Evolutionary conservation across 2,113 vertebrate genomes (phyloP), one percentile per base, ranked within the genome.

Genomic region (Planiliza haematocheilus): DNA sequence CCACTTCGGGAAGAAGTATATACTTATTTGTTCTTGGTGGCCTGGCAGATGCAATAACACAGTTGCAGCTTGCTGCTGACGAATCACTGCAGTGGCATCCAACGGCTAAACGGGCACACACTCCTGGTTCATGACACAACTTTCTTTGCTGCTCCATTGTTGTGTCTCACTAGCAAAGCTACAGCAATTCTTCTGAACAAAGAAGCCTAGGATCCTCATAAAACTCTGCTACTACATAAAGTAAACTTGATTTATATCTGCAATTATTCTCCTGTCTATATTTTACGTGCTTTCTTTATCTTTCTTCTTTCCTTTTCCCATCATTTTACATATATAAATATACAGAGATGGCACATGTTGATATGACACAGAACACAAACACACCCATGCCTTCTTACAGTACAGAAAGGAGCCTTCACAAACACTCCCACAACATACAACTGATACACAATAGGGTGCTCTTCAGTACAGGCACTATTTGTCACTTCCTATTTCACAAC

Each of bases 401-500:
- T 49, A 57, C 34, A 70, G 41, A 65, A 68, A 70, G 46, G 20
- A 59, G 30, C 53, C 49, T 41, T n/a, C 41, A 68, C 60, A 81
- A 65, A 79, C 63, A 58, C 49, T 41, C 72, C 75, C 68, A 56
- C 65, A 63, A 59, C 58, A 43, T 48, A 39, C 30, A 68, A 74
- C 57, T 58, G 18, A 71, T 63, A 37, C 49, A 80, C 60, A 82
- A 73, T 55, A 43, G 48, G 66, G 36, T 8, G 62, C 74, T 75
- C 64, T 53, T 58, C n/a, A 66, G 49, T 37, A 48, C 74, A 63
- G 46, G 68, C 38, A 41, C 46, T 43, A 60, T 73, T 86, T 88
- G 76, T 85, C 62, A 78, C 82, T 88, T 89, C 60, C 49, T 34
- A 76, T 85, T 89, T 84, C 63, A 70, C 58, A 10, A 57, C 48